Evolutionary conservation across 2,888 invertebrate genomes (phyloP), one percentile per base, ranked within the genome.

Genomic region (Euzetes globulus): DNA sequence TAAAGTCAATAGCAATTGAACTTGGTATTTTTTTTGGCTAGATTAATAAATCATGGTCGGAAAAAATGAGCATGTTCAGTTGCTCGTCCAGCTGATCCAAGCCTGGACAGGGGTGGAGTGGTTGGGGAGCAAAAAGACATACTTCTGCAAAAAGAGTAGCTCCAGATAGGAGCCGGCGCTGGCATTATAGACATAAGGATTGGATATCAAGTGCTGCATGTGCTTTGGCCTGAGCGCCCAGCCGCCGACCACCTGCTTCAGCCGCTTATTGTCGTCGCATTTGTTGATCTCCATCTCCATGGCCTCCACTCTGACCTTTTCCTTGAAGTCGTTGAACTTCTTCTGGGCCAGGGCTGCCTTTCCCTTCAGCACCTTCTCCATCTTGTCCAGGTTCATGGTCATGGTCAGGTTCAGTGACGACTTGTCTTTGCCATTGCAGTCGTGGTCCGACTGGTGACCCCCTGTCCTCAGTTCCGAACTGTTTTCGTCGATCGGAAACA

Each of bases 171-270:
- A 76, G 19, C 78, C 78, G 45, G 78, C 78, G n/a, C 76, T 76
- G n/a, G 78, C 78, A 77, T 77, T 76, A 47, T 78, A 78, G 9
- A 68, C 72, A 55, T 78, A 78, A 11, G 77, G 76, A 37, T 75
- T 75, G 73, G 76, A 77, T 19, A 63, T 74, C 37, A 78, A 71
- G 63, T 73, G 74, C 72, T 77, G 76, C 74, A 78, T 77, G 37
- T 78, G 78, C 55, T 77, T 76, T 19, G 75, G 76, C 7, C 72
- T 63, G 37, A 78, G 73, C 37, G 77, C 75, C 78, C 78, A 78
- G 55, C 78, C 78, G 47, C 73, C 72, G 6, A 65, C 47, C 37
- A 50, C 29, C 47, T 65, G 60, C 70, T 73, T 72, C n/a, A 70
- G 33, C 6, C 33, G 55, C 19, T 74, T 70, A 37, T 70, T 45